Base-by-base conservation (phyloP, 2,888 invertebrate genomes). In the Mesorhabditis sp. region DNA sequence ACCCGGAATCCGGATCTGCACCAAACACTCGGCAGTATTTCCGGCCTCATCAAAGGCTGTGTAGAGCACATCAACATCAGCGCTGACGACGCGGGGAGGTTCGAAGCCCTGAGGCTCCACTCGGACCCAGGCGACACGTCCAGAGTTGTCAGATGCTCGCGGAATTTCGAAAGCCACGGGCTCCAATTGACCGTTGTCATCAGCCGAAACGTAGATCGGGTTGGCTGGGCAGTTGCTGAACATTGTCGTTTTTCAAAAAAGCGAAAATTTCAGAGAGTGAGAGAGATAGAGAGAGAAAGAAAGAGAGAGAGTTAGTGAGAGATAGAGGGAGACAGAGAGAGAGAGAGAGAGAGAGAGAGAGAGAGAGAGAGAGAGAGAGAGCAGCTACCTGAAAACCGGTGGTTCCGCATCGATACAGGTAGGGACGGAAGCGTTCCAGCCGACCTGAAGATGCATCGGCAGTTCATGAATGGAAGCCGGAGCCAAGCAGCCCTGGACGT, bases 1-100 rank as follows among this genome's bases (percentile, higher is more conserved):
- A 80, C 81, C 82, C 13, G 83, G 83, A 65, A 86, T 80, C 69
- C 85, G 93, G 45, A 97, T 93, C 82, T 94, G 94, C 45, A 97
- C 94, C 89, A 93, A 92, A 86, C 97, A 97, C 85, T 94, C 94
- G 13, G 95, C 97, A 13, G 94, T 94, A 85, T 97, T 97, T 78
- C 95, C 95, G 85, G 95, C 95, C 83, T 93, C 94, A 88, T 97
- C 97, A 83, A 93, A 96, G 4, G 96, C 97, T 1, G 95, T 92
- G 84, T 95, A 97, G 88, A 93, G 67, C 58, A 80, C 69, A 45
- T 80, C 77, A 13, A 69, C 74, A 42, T 80, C 77, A 0, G 68
- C 67, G 7, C 77, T 76, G 64, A 86, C 75, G 67, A 79, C 78
- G 4, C 74, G 69, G 5, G 84, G 85, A 13, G 83, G 81, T 6